Evolutionary conservation across 2,888 invertebrate species (phyloP).

Genomic region (Heliconius erato): DNA sequence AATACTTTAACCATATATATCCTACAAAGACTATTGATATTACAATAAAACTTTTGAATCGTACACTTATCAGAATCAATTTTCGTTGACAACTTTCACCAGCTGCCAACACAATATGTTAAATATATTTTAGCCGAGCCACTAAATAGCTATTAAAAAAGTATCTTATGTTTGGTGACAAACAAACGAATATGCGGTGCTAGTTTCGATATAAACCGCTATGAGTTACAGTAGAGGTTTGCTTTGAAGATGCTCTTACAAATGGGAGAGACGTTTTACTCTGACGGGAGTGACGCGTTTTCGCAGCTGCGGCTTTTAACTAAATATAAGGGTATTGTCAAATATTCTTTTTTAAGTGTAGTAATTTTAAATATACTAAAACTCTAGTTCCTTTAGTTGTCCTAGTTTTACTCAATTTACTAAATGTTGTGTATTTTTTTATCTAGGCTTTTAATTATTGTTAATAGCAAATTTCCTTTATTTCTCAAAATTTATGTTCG

Average conservation of each 20-base stretch:
- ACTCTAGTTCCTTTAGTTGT: background rate
- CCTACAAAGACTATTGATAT: background rate
- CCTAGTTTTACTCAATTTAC: background rate
- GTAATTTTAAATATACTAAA: background rate
- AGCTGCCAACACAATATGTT: slow-evolving; percentile 39
- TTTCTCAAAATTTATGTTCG: no score
- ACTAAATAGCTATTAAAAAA: slow-evolving; percentile 66
- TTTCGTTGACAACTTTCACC: slow-evolving; percentile 17
- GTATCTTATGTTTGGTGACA: slow-evolving; percentile 63
- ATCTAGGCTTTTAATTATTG: no score
- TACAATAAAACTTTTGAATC: slow-evolving; percentile 4
- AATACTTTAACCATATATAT: background rate
- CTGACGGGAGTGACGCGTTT: slow-evolving; percentile 73
- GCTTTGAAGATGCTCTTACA: slow-evolving; percentile 82
- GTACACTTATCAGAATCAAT: slow-evolving; percentile 10
- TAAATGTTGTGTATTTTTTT: background rate
- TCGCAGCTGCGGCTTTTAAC: slow-evolving; percentile 67
- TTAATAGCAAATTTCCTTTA: no score
- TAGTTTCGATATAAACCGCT: slow-evolving; percentile 66
- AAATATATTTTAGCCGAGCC: slow-evolving; percentile 45
- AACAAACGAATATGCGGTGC: slow-evolving; percentile 67
- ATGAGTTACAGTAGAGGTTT: slow-evolving; percentile 67
- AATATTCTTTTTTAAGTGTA: background rate
- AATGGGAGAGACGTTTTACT: slow-evolving; percentile 68
- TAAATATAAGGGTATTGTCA: slow-evolving; percentile 39